Evolutionary conservation across 2,113 vertebrate species (phyloP).

Genomic region (Xenotilapia flavipinnis): DNA sequence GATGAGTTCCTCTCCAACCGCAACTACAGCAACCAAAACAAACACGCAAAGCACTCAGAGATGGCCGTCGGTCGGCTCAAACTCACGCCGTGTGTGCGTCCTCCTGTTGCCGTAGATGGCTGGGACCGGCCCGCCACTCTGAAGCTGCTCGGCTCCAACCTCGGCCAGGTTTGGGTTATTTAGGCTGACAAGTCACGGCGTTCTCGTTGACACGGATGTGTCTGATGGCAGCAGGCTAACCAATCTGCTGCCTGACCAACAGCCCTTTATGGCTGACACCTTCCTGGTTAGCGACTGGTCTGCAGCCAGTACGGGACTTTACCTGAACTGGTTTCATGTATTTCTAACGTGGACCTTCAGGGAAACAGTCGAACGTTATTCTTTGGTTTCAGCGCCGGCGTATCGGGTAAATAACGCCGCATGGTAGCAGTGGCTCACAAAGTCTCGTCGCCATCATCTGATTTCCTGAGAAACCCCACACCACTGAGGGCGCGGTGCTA

Average conservation of each 20-base stretch:
- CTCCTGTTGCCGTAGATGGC: neutral
- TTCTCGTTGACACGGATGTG: neutral
- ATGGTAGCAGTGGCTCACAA: neutral
- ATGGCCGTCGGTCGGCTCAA: neutral
- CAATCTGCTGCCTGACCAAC: neutral
- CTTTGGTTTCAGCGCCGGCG: neutral
- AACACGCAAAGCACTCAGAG: neutral
- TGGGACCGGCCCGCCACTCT: accelerated
- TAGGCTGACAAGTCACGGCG: constrained; percentile 5
- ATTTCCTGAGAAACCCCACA: neutral
- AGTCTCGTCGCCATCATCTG: neutral
- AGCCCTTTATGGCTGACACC: neutral
- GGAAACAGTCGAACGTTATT: neutral
- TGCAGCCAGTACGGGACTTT: neutral
- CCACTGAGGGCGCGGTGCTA: too few relatives aligned
- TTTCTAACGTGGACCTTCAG: neutral
- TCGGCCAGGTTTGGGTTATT: neutral
- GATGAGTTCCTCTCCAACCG: neutral
- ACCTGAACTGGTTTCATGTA: neutral
- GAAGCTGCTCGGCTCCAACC: neutral
- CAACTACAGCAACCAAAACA: neutral
- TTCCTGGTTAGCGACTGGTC: neutral
- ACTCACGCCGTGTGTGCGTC: neutral
- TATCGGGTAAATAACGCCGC: neutral
- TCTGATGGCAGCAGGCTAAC: neutral